Evolutionary conservation across 2,113 vertebrate species (phyloP), one percentile per base, ranked within the genome.

Genomic region (Leiothrix lutea): DNA sequence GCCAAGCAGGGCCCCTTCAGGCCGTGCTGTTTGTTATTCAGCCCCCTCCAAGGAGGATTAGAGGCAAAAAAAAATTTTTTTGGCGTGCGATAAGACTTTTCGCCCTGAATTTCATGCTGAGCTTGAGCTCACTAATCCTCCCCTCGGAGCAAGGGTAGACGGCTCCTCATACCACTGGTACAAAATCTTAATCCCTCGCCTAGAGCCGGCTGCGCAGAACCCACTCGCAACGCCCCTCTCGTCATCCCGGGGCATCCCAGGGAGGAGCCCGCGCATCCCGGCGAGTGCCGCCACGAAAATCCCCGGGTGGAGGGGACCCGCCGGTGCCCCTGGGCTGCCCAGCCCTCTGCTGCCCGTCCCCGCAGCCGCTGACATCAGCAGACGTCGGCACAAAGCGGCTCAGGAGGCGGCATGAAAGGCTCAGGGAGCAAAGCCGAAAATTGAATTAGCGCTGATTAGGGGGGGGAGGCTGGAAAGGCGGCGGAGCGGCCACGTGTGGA

Each of bases 361-460:
- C 1, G 0, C 56, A 13, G 90, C 56, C 17, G 7, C 90, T 96
- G 95, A 96, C 96, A 94, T 96, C 94, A 95, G 86, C 81, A 94
- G 84, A 77, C 33, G 6, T 72, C 10, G 26, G 78, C 5, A 8
- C 64, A 92, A 96, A 96, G 81, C 90, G 1, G 94, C 94, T 96
- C 94, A 96, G 93, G 79, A 88, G 86, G 80, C 2, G 2, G 93
- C 90, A 31, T 4, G 80, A 61, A 87, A 53, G 92, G 95, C 92
- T 97, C 92, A 95, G 48, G 85, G 44, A 93, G 64, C 53, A 88
- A 95, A 97, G 96, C 94, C 0, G 94, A 88, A 95, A 96, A 96
- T 94, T 78, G 88, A 96, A 96, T 97, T 97, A 97, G 69, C 0
- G 2, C 56, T 64, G n/a, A 88, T 93, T 90, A 93, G 86, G 25